Conservation (phyloP, 2,797 vertebrate genomes). For the Chaetophractus vellerosus region DNA sequence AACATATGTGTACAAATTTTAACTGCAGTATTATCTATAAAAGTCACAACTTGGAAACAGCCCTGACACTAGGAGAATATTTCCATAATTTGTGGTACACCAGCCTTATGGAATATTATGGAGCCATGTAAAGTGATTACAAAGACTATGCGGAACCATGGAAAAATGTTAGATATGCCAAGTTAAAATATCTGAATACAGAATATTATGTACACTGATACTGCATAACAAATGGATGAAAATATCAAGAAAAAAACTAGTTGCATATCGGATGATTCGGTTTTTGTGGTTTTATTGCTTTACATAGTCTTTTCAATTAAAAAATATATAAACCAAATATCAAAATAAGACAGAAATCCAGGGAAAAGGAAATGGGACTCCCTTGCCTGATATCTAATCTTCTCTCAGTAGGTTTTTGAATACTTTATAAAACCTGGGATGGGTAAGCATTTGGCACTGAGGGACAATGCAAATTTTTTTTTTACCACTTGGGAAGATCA, state of each 20-base stretch:
- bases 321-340: background rate
- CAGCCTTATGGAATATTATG: background rate
- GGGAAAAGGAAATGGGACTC: background rate
- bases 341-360: background rate
- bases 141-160: background rate
- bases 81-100: background rate
- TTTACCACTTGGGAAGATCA: background rate
- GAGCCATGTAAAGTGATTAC: background rate
- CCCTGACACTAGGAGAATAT: background rate
- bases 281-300: background rate
- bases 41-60: background rate
- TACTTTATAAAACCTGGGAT: background rate
- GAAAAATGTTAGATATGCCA: background rate
- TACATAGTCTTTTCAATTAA: background rate
- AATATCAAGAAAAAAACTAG: background rate
- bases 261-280: no score
- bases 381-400: background rate
- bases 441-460: background rate
- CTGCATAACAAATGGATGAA: background rate
- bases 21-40: background rate
- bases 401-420: constrained; percentile 15
- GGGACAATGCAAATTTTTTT: background rate
- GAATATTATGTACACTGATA: background rate
- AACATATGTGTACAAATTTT: background rate
- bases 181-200: background rate